Base-by-base conservation (phyloP, 2,113 vertebrate genomes). In the Odontophorus gujanensis region DNA sequence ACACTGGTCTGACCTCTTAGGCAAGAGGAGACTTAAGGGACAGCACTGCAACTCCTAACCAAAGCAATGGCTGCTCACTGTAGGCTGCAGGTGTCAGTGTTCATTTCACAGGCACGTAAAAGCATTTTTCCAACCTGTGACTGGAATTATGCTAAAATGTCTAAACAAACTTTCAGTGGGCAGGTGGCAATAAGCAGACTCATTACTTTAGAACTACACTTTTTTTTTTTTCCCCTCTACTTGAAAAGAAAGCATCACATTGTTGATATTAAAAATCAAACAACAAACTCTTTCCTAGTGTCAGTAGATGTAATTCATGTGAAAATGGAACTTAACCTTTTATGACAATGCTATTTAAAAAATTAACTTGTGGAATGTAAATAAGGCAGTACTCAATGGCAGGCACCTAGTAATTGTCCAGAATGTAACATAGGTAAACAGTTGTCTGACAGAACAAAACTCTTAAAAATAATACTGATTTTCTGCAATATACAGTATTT, bases 401-500 rank as follows among this genome's bases (percentile, higher is more conserved):
- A 93, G 87, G 96, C 96, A 98, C 95, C 96, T 74, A 85, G 94
- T 93, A 82, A 38, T 30, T 68, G 95, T 93, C 95, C 95, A 81
- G 94, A 91, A 89, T 69, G 93, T 89, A 89, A 92, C 73, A 72
- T 55, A 92, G 69, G 95, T 95, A 93, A 97, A 97, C 90, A 95
- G 95, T 57, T 65, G 82, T 89, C 87, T 90, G 92, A 96, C 81
- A 95, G 88, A 87, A 96, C 90, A 89, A 68, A 85, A 95, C 91
- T 93, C 96, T 76, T 87, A 91, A 96, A 89, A 97, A 97, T 97
- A 98, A 98, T 96, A 96, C 98, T 97, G 93, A 95, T 86, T 96
- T 78, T 98, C 97, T 96, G 96, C 97, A 98, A 95, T 98, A 97
- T 97, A 97, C 97, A 98, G 96, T 98, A 98, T 98, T 97, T 98